Evolutionary conservation across 2,797 vertebrate genomes (phyloP).

Genomic region (Xenops minutus): DNA sequence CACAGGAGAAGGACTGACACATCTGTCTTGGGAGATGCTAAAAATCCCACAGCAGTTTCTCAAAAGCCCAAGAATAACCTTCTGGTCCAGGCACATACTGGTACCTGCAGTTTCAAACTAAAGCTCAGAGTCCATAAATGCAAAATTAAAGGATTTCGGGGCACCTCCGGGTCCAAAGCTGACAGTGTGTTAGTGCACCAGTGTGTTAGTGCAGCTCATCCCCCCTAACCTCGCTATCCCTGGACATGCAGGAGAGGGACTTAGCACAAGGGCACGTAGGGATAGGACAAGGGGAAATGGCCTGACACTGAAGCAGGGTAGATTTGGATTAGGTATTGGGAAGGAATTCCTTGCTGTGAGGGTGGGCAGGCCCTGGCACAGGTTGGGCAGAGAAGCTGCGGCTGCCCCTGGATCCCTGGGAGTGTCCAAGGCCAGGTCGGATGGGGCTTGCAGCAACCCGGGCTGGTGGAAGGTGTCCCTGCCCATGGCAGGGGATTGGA

Average conservation of each 20-base stretch:
- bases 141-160: neutral
- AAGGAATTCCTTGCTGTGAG: neutral
- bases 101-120: neutral
- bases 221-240: fast-evolving
- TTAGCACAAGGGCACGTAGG: neutral
- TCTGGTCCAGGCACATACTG: neutral
- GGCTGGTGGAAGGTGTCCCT: neutral
- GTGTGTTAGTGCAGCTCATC: neutral
- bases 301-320: neutral
- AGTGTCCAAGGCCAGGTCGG: neutral
- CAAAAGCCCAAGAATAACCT: neutral
- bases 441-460: neutral
- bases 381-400: too few species aligned
- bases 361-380: neutral
- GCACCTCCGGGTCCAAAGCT: too few species aligned
- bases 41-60: neutral
- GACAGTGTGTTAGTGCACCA: too few species aligned
- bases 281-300: neutral
- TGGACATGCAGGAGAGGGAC: neutral
- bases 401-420: neutral
- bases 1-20: fast-evolving
- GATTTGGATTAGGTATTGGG: neutral
- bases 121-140: neutral
- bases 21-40: neutral
- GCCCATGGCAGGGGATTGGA: neutral